Conservation (phyloP, 1,140 invertebrate genomes). For the Lineus longissimus region DNA sequence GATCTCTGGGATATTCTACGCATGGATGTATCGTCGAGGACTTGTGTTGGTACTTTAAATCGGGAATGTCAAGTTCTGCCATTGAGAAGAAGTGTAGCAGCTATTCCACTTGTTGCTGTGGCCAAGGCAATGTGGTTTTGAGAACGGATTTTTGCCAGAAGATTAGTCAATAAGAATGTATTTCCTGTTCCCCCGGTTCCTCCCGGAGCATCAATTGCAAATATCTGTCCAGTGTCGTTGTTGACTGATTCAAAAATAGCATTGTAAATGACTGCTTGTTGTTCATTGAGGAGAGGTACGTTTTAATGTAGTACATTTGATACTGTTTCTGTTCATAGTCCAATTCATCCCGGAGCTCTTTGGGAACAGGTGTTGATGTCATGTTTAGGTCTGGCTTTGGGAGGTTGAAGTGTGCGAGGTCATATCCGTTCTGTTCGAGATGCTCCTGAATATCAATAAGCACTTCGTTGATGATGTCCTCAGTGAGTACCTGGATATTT, state of each 20-base stretch:
- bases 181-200: neutral
- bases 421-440: neutral
- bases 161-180: neutral
- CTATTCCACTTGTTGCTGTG: neutral
- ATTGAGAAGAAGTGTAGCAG: neutral
- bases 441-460: neutral
- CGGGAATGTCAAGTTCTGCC: neutral
- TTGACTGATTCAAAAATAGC: neutral
- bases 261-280: neutral
- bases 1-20: neutral
- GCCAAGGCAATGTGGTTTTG: neutral
- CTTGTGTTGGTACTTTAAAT: neutral
- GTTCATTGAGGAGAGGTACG: neutral
- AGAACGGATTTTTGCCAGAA: neutral
- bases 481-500: neutral
- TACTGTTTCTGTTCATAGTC: neutral
- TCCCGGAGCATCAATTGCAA: neutral
- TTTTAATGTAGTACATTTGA: neutral
- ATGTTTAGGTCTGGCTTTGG: neutral
- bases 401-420: neutral
- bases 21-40: neutral
- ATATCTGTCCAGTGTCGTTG: neutral
- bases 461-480: neutral
- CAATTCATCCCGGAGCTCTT: neutral
- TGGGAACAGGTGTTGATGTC: neutral